These are phyloP conservation scores for Saccopteryx leptura DNA, from an alignment of 2,113 vertebrate genomes.

Conservation along the genomic window DNA sequence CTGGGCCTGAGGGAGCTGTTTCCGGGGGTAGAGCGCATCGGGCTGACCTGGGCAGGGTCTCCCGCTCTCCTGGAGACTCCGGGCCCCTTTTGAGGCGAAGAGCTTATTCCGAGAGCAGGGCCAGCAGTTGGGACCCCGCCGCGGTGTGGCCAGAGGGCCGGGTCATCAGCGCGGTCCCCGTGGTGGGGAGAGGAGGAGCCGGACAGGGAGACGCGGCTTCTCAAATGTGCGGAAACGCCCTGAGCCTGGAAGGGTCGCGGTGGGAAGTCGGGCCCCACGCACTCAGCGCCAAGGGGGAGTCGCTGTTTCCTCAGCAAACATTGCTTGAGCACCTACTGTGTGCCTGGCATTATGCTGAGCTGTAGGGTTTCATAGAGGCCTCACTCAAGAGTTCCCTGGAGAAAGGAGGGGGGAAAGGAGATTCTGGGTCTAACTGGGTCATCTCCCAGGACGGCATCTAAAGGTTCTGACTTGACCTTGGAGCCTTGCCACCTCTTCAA, in stretches of 20 bases:
- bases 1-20: background rate
- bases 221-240: fast-evolving
- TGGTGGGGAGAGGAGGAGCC: background rate
- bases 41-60: background rate
- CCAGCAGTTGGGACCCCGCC: background rate
- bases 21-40: background rate
- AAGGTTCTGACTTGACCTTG: background rate
- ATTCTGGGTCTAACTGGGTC: background rate
- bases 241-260: too few relatives aligned
- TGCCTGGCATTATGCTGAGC: background rate
- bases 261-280: background rate
- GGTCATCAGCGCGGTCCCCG: background rate
- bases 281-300: background rate
- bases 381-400: background rate
- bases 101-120: too few relatives aligned
- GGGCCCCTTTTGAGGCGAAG: background rate
- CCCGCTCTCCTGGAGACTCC: background rate
- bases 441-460: background rate
- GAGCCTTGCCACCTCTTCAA: fast-evolving
- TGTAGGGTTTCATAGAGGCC: background rate
- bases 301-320: background rate
- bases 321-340: background rate
- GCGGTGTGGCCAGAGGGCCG: background rate
- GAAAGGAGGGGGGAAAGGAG: background rate
- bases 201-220: background rate